A percentile compares a stretch with the other conserved stretches of the same genome.
phyloP scores from a whole-genome alignment of 2,888 invertebrate genomes.

The Papilio demoleus region DNA sequence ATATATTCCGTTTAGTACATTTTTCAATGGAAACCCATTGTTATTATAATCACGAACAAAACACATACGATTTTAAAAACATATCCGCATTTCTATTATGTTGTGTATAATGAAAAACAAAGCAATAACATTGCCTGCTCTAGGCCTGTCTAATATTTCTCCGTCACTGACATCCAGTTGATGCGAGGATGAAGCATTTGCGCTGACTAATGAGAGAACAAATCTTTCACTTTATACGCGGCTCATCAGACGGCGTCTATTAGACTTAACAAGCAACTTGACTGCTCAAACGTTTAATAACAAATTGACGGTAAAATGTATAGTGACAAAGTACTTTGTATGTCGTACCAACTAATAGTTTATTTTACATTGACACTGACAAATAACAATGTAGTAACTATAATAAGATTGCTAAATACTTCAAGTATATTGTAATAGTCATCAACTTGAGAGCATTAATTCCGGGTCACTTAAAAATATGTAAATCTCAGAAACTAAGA shows the following conservation, averaged over 20 bases:
- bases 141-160: slow-evolving; percentile 41
- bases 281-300: slow-evolving; percentile 31
- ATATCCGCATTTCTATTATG: slow-evolving; percentile 9
- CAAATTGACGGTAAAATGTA: slow-evolving; percentile 28
- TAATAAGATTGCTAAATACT: background rate
- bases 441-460: too few relatives aligned
- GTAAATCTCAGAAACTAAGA: too few relatives aligned
- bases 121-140: slow-evolving; percentile 24
- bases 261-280: slow-evolving; percentile 30
- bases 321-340: slow-evolving; percentile 1
- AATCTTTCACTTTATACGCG: slow-evolving; percentile 40
- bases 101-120: slow-evolving; percentile 26
- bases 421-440: background rate
- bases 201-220: slow-evolving; percentile 40
- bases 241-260: slow-evolving; percentile 36
- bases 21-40: background rate
- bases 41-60: background rate
- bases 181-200: slow-evolving; percentile 40
- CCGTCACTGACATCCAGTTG: slow-evolving; percentile 40
- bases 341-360: slow-evolving; percentile 8
- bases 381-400: background rate
- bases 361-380: slow-evolving; percentile 3
- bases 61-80: background rate
- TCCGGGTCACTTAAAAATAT: too few relatives aligned
- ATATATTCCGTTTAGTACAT: background rate